Percentiles rank a stretch among this genome's conserved stretches.
Conservation (phyloP, 1,140 invertebrate genomes). For the Caenorhabditis brenneri region DNA sequence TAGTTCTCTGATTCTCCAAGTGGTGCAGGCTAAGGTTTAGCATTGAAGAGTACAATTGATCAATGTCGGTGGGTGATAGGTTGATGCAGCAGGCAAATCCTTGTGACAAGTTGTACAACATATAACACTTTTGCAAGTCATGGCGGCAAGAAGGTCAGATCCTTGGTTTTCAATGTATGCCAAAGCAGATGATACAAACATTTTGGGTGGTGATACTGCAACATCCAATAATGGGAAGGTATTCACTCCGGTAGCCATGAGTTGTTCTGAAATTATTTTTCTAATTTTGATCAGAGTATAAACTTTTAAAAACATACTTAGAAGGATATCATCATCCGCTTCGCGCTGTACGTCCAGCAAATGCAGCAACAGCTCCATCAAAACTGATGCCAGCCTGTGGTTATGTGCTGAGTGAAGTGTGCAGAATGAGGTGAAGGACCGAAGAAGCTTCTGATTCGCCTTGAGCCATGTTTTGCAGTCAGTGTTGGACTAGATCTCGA, state of each 20-base stretch:
- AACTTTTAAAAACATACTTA: slow-evolving; percentile 2
- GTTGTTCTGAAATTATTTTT: slow-evolving; percentile 26
- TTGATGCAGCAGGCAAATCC: slow-evolving; percentile 96
- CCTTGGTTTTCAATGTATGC: slow-evolving; percentile 68
- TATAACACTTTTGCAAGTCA: slow-evolving; percentile 58
- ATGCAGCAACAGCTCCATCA: slow-evolving; percentile 94
- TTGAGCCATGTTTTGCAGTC: slow-evolving; percentile 84
- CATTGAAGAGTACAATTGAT: slow-evolving; percentile 71
- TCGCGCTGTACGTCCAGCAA: slow-evolving; percentile 93
- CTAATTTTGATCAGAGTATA: neutral
- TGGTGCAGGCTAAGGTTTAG: neutral
- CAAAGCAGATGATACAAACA: slow-evolving; percentile 68
- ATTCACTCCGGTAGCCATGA: slow-evolving; percentile 53
- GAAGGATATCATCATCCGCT: slow-evolving; percentile 41
- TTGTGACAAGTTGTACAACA: slow-evolving; percentile 87
- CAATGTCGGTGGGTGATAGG: slow-evolving; percentile 95
- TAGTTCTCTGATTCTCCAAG: slow-evolving; percentile 65
- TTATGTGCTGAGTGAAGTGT: slow-evolving; percentile 92
- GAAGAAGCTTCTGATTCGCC: slow-evolving; percentile 80
- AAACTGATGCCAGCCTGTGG: slow-evolving; percentile 90
- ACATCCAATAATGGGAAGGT: slow-evolving; percentile 68
- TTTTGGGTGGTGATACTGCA: slow-evolving; percentile 63
- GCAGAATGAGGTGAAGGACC: slow-evolving; percentile 93
- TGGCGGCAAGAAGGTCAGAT: slow-evolving; percentile 59
- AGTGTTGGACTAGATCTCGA: slow-evolving; percentile 4